Conservation (phyloP, 2,113 vertebrate genomes). For the Agelaius tricolor region DNA sequence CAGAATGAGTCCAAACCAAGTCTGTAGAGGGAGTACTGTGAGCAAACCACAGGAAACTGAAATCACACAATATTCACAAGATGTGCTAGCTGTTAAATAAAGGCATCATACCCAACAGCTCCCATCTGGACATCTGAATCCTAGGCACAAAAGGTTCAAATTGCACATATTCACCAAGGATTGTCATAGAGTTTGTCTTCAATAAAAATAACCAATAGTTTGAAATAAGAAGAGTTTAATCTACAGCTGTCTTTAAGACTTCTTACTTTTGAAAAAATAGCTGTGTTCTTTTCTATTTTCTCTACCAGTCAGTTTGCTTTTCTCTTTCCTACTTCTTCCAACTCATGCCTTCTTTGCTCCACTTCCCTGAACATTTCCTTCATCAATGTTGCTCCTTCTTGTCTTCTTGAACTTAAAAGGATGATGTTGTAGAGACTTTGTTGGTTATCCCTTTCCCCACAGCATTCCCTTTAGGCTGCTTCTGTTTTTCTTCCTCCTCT, state of each 20-base stretch:
- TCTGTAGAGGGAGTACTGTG: slow-evolving; percentile 3
- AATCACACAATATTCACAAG: slow-evolving; percentile 23
- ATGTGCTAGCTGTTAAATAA: not conserved
- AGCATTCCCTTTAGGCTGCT: not conserved
- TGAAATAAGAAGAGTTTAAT: not conserved
- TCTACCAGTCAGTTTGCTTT: not conserved
- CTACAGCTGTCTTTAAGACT: not conserved
- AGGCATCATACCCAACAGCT: not conserved
- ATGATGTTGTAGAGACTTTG: not conserved
- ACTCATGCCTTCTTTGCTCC: not conserved
- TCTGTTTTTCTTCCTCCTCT: not conserved
- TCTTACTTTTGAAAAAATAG: not conserved
- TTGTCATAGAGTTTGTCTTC: not conserved
- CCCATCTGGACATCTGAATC: slow-evolving; percentile 18
- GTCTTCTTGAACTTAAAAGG: not conserved
- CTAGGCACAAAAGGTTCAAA: not conserved
- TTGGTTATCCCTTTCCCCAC: not conserved
- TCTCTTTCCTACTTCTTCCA: not conserved
- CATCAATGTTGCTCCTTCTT: not conserved
- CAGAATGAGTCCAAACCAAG: not conserved
- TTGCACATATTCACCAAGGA: not conserved
- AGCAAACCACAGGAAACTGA: slow-evolving; percentile 21
- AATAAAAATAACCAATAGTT: not conserved
- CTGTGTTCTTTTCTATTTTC: not conserved
- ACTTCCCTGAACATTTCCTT: not conserved